These are phyloP conservation scores for Porites evermanni DNA, from an alignment of 92 coral and sea anemone genomes.

Conservation along the genomic window DNA sequence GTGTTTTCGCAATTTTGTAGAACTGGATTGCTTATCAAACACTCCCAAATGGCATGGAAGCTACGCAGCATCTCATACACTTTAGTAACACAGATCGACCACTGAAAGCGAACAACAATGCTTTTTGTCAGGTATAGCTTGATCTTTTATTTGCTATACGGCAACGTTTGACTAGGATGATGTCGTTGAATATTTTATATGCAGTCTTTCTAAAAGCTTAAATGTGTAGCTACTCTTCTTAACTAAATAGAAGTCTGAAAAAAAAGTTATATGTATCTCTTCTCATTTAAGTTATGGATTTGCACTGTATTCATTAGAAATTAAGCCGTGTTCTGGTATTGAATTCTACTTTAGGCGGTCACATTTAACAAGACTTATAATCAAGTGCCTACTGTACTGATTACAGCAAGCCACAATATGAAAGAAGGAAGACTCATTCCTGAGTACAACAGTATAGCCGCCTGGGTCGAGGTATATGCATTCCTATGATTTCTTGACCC, in stretches of 20 bases:
- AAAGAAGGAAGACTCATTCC: slow-evolving; percentile 58
- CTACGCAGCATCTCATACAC: slow-evolving; percentile 18
- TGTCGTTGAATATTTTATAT: background rate
- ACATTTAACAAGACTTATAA: background rate
- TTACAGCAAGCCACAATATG: slow-evolving; percentile 70
- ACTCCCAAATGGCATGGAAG: slow-evolving; percentile 38
- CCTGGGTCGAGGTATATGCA: slow-evolving; percentile 73
- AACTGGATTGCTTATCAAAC: slow-evolving; percentile 61
- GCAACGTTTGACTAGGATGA: background rate
- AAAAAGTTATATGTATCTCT: too few species aligned
- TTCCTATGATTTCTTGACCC: background rate
- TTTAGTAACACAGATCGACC: slow-evolving; percentile 52
- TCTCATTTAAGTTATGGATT: background rate
- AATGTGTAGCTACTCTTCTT: too few species aligned
- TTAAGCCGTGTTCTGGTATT: background rate
- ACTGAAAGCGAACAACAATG: slow-evolving; percentile 42
- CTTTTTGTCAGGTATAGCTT: slow-evolving; percentile 60
- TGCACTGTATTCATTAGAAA: too few species aligned
- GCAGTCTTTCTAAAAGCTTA: background rate
- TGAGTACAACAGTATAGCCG: slow-evolving; percentile 73
- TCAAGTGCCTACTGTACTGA: slow-evolving; percentile 71
- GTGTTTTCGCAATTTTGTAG: slow-evolving; percentile 1
- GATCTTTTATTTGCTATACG: background rate
- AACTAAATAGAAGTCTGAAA: too few species aligned
- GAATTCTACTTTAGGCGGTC: background rate